phyloP scores from a whole-genome alignment of 2,888 invertebrate genomes.

The Ditylenchus weischeri region DNA sequence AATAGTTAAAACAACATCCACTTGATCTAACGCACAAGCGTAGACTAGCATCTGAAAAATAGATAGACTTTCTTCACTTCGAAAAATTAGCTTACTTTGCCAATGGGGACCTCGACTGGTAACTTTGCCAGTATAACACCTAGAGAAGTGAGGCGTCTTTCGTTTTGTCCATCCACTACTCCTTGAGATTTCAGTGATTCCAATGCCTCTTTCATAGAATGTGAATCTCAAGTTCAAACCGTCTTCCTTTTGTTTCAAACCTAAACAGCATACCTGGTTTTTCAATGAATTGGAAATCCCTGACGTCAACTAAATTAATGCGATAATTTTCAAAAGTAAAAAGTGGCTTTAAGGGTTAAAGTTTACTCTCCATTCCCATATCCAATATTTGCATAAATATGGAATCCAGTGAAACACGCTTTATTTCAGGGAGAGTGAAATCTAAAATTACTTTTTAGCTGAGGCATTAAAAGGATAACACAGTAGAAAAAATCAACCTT shows the following conservation, averaged over 20 bases:
- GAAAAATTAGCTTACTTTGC: conserved; percentile 71
- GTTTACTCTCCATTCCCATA: conserved; percentile 82
- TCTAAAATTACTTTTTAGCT: conserved; percentile 17
- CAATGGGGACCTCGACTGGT: conserved; percentile 81
- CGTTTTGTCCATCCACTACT: conserved; percentile 32
- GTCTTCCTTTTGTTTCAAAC: too few relatives aligned
- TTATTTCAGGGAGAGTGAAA: conserved; percentile 64
- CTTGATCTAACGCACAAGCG: conserved; percentile 45
- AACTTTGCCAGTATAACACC: conserved; percentile 7
- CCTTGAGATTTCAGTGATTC: conserved; percentile 80
- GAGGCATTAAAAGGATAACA: not conserved
- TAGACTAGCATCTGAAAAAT: conserved; percentile 47
- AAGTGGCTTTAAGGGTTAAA: not conserved
- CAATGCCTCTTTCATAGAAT: conserved; percentile 81
- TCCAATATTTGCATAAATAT: conserved; percentile 86
- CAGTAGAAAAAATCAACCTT: conserved; percentile 16
- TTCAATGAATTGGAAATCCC: conserved; percentile 85
- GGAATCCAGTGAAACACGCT: conserved; percentile 86
- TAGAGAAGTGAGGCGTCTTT: not conserved
- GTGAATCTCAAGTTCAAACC: conserved; percentile 61
- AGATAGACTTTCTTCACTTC: not conserved
- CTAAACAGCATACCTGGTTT: conserved; percentile 67
- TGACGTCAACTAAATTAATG: conserved; percentile 45
- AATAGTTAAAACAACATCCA: conserved; percentile 73
- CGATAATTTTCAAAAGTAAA: not conserved